Conservation (phyloP, 2,888 invertebrate species). For the Fragum whitleyi region DNA sequence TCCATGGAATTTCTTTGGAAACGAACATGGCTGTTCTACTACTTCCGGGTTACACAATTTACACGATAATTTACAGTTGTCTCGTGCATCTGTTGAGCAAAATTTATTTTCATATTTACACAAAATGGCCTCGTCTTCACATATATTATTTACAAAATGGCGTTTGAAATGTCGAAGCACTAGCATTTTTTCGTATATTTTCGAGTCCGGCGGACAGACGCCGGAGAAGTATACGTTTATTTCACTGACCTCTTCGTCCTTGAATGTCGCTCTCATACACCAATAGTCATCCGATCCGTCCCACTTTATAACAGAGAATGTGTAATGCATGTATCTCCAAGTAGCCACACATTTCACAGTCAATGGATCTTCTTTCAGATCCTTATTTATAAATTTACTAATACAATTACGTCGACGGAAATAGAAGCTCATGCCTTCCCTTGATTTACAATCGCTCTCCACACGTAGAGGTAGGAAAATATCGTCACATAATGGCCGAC, state of each 20-base stretch:
- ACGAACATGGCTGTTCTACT: slow-evolving; percentile 57
- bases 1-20: slow-evolving; percentile 46
- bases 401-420: slow-evolving; percentile 60
- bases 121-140: slow-evolving; percentile 59
- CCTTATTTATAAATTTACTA: slow-evolving; percentile 36
- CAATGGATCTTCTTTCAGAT: slow-evolving; percentile 37
- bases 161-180: slow-evolving; percentile 60
- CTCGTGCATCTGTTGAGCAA: slow-evolving; percentile 55
- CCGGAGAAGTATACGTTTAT: slow-evolving; percentile 58
- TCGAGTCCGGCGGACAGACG: slow-evolving; percentile 48
- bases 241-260: slow-evolving; percentile 38
- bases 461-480: slow-evolving; percentile 62
- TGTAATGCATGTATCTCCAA: slow-evolving; percentile 51
- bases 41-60: slow-evolving; percentile 59
- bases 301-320: slow-evolving; percentile 62
- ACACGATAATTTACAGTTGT: slow-evolving; percentile 62
- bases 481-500: slow-evolving; percentile 57
- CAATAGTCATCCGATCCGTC: slow-evolving; percentile 51
- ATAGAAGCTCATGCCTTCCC: slow-evolving; percentile 62
- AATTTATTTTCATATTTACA: slow-evolving; percentile 60
- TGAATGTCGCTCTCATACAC: slow-evolving; percentile 51
- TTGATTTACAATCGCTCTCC: slow-evolving; percentile 58
- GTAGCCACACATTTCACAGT: slow-evolving; percentile 54
- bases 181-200: slow-evolving; percentile 39
- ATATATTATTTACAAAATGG: slow-evolving; percentile 62